phyloP scores from a whole-genome alignment of 2,888 invertebrate genomes.

The Stenchaetothrips biformis region DNA sequence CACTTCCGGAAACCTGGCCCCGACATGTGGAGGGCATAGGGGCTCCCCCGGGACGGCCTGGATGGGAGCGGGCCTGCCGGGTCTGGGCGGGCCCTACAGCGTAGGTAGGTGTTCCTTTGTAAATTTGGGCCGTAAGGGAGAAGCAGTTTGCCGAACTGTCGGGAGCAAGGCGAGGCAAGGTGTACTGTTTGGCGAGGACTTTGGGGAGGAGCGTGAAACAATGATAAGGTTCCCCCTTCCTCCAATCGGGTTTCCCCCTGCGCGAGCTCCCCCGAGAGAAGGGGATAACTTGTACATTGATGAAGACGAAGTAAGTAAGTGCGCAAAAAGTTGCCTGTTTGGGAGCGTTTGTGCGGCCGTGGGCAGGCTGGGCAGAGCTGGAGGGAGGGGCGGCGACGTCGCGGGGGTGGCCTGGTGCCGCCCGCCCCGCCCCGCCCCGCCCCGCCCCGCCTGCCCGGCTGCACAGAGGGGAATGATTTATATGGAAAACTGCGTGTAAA shows the following conservation, averaged over 20 bases:
- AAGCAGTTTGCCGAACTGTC: conserved; percentile 22
- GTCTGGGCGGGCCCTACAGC: neutral
- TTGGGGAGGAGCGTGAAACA: neutral
- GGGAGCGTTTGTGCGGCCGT: too few species aligned
- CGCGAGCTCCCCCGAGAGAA: neutral
- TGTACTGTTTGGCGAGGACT: neutral
- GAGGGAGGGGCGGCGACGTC: too few species aligned
- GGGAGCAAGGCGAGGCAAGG: neutral
- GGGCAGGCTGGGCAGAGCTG: too few species aligned
- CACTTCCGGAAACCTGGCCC: neutral
- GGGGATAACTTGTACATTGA: conserved; percentile 18
- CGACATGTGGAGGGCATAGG: too few species aligned
- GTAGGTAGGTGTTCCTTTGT: neutral
- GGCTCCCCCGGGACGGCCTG: too few species aligned
- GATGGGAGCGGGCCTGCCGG: neutral
- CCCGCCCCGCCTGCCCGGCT: neutral
- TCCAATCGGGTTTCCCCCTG: neutral
- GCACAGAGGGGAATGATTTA: neutral
- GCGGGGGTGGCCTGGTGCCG: neutral
- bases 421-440: neutral
- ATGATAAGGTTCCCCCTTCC: neutral
- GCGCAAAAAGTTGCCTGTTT: neutral
- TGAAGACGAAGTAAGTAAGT: conserved; percentile 23
- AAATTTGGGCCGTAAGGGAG: neutral
- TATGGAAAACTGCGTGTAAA: neutral